Evolutionary conservation across 2,797 vertebrate species (phyloP).

Genomic region (Spea hammondii): DNA sequence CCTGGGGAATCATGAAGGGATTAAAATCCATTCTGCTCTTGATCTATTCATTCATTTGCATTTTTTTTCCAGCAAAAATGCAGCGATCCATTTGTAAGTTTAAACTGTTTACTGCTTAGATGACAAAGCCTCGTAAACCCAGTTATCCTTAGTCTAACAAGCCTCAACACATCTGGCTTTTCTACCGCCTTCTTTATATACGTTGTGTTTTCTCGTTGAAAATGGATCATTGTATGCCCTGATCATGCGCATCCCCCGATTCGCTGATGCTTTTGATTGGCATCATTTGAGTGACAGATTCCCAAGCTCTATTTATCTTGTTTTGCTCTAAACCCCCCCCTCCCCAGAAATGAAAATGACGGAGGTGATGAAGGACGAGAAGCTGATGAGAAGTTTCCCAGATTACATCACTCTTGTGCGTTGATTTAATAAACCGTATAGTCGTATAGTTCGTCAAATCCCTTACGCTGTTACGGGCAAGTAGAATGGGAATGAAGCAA

Average conservation of each 20-base stretch:
- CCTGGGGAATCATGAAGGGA: no score
- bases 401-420: neutral
- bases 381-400: slow-evolving; percentile 35
- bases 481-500: slow-evolving; percentile 39
- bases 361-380: neutral
- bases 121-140: no score
- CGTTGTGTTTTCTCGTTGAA: neutral
- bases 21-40: no score
- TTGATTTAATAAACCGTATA: slow-evolving; percentile 49
- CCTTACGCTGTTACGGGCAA: slow-evolving; percentile 34
- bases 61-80: no score
- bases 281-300: slow-evolving; percentile 48
- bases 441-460: slow-evolving; percentile 51
- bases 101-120: no score
- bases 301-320: slow-evolving; percentile 16
- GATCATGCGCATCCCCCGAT: slow-evolving; percentile 1
- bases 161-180: no score
- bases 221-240: neutral
- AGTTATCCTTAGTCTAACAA: no score
- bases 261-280: slow-evolving; percentile 6
- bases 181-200: no score
- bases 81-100: no score
- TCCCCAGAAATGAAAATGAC: accelerated
- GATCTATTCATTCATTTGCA: no score
- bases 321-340: no score